Evolutionary conservation across 2,797 vertebrate genomes (phyloP).

Genomic region (Lithobates pipiens): DNA sequence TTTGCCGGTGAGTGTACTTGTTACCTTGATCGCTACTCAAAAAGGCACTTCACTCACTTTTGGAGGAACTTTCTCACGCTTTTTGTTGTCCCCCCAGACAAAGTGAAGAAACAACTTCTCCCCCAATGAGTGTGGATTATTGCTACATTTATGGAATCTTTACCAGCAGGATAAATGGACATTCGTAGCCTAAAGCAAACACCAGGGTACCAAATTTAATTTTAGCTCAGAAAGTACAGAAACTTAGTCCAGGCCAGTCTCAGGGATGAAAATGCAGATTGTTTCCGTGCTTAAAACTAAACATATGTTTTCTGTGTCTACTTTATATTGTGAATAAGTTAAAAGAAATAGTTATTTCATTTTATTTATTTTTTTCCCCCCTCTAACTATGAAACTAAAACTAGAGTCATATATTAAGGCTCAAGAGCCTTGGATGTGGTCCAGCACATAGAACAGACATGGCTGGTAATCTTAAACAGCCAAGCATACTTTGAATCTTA

Average conservation of each 20-base stretch:
- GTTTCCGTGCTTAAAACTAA: background rate
- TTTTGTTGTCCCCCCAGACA: no score
- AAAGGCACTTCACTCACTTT: no score
- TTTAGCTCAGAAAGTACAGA: background rate
- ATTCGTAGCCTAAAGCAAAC: no score
- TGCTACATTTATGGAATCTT: no score
- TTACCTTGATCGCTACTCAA: no score
- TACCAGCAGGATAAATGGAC: no score
- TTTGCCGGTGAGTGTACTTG: no score
- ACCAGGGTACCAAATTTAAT: no score
- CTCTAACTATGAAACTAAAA: background rate
- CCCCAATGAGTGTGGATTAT: no score
- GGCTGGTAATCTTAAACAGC: conserved; percentile 20
- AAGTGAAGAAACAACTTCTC: no score
- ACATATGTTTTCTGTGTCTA: conserved; percentile 1
- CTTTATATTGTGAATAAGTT: conserved; percentile 7
- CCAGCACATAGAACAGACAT: background rate
- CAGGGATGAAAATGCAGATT: background rate
- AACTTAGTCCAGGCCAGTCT: background rate
- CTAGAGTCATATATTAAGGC: background rate
- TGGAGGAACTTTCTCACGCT: no score
- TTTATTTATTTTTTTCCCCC: background rate
- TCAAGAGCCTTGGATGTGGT: background rate
- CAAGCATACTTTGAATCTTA: background rate
- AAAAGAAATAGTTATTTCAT: conserved; percentile 4